Conservation (phyloP, 1,140 invertebrate species). For the Psix sp. region DNA sequence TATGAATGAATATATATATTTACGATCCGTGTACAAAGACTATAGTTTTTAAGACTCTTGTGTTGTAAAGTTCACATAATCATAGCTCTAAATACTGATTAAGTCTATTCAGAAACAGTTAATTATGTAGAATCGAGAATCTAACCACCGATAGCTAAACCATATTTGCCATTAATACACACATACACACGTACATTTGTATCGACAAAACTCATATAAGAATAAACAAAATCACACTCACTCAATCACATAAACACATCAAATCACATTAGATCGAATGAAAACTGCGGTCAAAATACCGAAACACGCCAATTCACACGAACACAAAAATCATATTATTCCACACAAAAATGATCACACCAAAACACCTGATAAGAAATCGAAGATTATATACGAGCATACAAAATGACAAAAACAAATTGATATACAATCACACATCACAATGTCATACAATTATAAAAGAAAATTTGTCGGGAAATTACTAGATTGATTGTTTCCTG, state of each 20-base stretch:
- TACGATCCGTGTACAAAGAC: conserved; percentile 77
- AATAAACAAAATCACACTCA: conserved; percentile 10
- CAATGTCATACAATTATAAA: no score
- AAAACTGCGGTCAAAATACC: no score
- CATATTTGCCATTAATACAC: conserved; percentile 71
- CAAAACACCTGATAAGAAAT: no score
- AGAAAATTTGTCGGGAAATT: no score
- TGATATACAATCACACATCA: no score
- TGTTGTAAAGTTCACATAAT: conserved; percentile 78
- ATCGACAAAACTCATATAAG: conserved; percentile 32
- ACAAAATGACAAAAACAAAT: not conserved
- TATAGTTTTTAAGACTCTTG: conserved; percentile 75
- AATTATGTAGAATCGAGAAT: conserved; percentile 73
- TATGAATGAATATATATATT: conserved; percentile 63
- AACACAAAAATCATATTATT: no score
- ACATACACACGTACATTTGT: conserved; percentile 28
- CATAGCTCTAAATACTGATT: conserved; percentile 75
- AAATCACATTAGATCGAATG: no score
- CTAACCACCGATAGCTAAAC: conserved; percentile 75
- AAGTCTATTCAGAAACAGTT: conserved; percentile 63
- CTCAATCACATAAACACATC: conserved; percentile 1
- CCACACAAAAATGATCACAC: no score
- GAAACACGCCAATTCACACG: no score
- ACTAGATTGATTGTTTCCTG: no score
- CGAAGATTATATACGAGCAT: no score